These are phyloP conservation scores for Neotoma lepida DNA, from an alignment of 2,113 vertebrate species.

Conservation along the genomic window DNA sequence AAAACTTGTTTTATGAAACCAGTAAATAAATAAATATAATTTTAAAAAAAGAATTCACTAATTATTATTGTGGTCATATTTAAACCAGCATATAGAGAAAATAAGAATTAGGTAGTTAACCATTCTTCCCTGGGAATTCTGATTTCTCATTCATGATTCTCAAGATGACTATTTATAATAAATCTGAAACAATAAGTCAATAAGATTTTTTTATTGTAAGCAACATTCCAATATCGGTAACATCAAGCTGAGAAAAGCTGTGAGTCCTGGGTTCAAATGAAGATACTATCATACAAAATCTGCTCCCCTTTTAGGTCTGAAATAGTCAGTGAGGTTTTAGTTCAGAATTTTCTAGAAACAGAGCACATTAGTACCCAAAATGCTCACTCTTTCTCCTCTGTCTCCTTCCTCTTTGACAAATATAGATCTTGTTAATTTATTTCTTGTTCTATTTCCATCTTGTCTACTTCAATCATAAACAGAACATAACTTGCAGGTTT, in stretches of 20 bases:
- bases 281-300: neutral
- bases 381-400: neutral
- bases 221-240: neutral
- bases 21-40: neutral
- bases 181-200: constrained; percentile 44
- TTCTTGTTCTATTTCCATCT: neutral
- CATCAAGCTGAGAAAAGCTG: neutral
- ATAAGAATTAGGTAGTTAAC: constrained; percentile 4
- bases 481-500: constrained; percentile 36
- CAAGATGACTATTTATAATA: constrained; percentile 4
- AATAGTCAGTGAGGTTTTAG: neutral
- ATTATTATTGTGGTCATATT: constrained; percentile 12
- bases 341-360: constrained; percentile 36
- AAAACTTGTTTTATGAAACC: neutral
- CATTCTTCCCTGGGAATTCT: neutral
- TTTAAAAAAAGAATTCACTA: neutral
- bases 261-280: constrained; percentile 39
- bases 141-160: constrained; percentile 24
- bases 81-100: neutral
- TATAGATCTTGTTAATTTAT: neutral
- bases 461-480: constrained; percentile 43
- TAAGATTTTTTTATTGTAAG: neutral
- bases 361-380: neutral
- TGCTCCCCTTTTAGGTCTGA: neutral
- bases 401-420: neutral